Evolutionary conservation across 2,888 invertebrate genomes (phyloP), one percentile per base, ranked within the genome.

Genomic region (Torymus texanus): DNA sequence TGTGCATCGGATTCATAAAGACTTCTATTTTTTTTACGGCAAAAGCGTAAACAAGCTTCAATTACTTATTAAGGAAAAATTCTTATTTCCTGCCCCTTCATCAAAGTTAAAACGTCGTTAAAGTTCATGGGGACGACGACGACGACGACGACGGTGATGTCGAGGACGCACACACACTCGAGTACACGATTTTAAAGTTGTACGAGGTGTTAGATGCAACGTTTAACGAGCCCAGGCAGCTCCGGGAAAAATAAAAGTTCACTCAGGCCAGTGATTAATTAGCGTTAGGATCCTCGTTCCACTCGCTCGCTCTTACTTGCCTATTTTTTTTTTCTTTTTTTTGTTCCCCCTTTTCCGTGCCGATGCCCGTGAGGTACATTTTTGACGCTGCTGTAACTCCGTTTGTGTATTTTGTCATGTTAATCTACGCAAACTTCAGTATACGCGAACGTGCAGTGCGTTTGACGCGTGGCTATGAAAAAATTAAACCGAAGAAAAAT

Each of bases 51-150:
- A 78, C 73, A 61, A 75, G 67, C 51, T 68, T 75, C 68, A 65
- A 75, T 79, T 63, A 79, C 61, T 79, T 75, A 75, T 78, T 61
- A 79, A 75, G 75, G 59, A 75, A 75, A 41, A 75, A 75, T 79
- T 79, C 70, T 75, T 53, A 68, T 74, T 67, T 56, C 68, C 74
- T 59, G 41, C 71, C 53, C 21, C 68, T 79, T 79, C 79, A 79
- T 79, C 75, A 79, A 79, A 79, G 79, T 79, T 79, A 79, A 79
- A 79, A 74, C 70, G 65, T 79, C 70, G 59, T 79, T 79, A 79
- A 79, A 79, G 74, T 75, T 78, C 78, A 51, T 53, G 74, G 66
- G 67, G 59, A 58, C 14, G 61, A 56, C 66, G 66, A 18, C 41
- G 41, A 56, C 12, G 51, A 12, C 5, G 50, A 16, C 2, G n/a